These are phyloP conservation scores for Drosophila mayaguana DNA, from an alignment of 2,888 invertebrate genomes.

Conservation along the genomic window DNA sequence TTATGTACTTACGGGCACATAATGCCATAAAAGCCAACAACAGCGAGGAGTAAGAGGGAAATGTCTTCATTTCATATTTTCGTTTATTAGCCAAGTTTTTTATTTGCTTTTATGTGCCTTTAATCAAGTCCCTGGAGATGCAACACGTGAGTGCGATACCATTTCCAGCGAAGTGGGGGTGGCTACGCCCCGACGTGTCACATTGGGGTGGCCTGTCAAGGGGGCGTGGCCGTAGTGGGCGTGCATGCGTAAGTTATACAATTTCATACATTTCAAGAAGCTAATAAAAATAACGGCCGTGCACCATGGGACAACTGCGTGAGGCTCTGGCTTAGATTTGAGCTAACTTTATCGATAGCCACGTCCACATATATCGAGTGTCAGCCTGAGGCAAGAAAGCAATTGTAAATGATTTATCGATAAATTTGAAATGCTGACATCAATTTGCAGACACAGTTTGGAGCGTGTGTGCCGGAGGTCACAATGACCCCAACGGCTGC, in stretches of 20 bases:
- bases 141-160: conserved; percentile 80
- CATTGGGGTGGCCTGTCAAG: conserved; percentile 1
- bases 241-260: conserved; percentile 67
- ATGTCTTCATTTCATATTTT: conserved; percentile 68
- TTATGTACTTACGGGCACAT: conserved; percentile 26
- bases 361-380: background rate
- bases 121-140: conserved; percentile 83
- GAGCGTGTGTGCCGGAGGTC: conserved; percentile 45
- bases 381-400: background rate
- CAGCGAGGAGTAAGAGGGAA: conserved; percentile 2
- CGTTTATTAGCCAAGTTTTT: conserved; percentile 77
- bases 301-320: conserved; percentile 48
- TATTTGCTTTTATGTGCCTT: conserved; percentile 78
- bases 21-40: conserved; percentile 45
- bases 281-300: conserved; percentile 60
- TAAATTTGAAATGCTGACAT: conserved; percentile 11
- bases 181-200: conserved; percentile 24
- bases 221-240: conserved; percentile 31
- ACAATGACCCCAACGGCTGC: conserved; percentile 35
- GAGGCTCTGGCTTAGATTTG: conserved; percentile 27
- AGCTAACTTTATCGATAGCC: conserved; percentile 9
- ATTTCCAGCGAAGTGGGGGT: conserved; percentile 52
- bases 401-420: conserved; percentile 34
- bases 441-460: conserved; percentile 4
- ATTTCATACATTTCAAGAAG: conserved; percentile 68